Evolutionary conservation across 2,113 vertebrate genomes (phyloP), one percentile per base, ranked within the genome.

Genomic region (Heterocephalus glaber): DNA sequence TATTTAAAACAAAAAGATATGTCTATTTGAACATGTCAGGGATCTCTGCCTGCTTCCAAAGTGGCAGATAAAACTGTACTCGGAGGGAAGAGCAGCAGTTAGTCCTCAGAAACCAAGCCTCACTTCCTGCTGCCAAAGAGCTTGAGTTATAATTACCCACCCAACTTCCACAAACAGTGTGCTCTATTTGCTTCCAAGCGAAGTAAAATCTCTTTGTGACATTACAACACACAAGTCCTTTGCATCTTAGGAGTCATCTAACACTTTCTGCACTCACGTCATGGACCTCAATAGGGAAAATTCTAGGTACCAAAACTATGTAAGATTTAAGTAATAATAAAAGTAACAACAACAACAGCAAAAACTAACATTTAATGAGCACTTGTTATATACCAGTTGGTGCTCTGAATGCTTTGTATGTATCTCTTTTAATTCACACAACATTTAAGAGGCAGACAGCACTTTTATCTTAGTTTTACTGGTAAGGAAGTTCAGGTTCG

Each of bases 151-250:
- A 56, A 80, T 89, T 82, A 86, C 26, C 10, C 11, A 35, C 3
- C 11, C 26, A 3, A 41, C 68, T 95, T 86, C 87, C 89, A 66
- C 20, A 82, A 89, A 74, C n/a, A 74, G 58, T 65, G 56, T 16
- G 13, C 82, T 93, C 89, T 93, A 19, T 22, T 35, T 44, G 54
- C 35, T 93, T 52, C 41, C 35, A 60, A 90, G 26, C 74, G 56
- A 82, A 95, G 30, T 33, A n/a, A 90, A 95, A 97, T 83, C 56
- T 81, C 92, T 63, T 16, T 49, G 22, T 84, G 56, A 52, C 11
- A 49, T 86, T 79, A 58, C 88, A 95, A 63, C 83, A 81, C 54
- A 85, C 22, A 84, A 61, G 92, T 91, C 63, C 38, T 90, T 82
- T 72, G 26, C 56, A 49, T 54, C 66, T 90, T 70, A 63, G 94